phyloP scores from a whole-genome alignment of 1,140 invertebrate species.

The Lethocerus indicus region DNA sequence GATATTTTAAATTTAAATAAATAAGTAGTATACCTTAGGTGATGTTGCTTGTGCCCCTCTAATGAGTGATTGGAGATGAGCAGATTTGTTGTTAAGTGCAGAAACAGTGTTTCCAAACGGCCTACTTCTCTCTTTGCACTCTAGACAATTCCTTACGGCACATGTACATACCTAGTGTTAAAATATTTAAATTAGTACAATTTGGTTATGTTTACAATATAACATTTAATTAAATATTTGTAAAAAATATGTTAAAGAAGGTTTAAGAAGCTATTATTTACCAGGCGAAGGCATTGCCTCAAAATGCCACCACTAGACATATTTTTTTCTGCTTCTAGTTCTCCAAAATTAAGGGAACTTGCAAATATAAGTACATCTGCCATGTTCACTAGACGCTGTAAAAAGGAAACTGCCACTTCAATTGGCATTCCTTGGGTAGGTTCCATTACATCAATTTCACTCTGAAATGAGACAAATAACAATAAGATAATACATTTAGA shows the following conservation, averaged over 20 bases:
- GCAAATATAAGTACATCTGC: constrained; percentile 97
- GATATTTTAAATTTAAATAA: no score
- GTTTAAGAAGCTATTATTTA: constrained; percentile 32
- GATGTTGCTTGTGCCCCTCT: constrained; percentile 70
- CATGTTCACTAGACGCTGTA: constrained; percentile 93
- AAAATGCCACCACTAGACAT: constrained; percentile 99
- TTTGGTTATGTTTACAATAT: not conserved
- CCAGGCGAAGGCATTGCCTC: constrained; percentile 87
- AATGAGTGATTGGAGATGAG: constrained; percentile 69
- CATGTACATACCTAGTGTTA: constrained; percentile 76
- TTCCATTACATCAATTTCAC: constrained; percentile 94
- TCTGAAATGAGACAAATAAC: constrained; percentile 38
- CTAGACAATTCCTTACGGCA: constrained; percentile 93
- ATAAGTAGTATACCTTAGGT: constrained; percentile 61
- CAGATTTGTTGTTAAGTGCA: constrained; percentile 37
- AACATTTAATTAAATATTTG: constrained; percentile 7
- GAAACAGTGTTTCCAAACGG: constrained; percentile 28
- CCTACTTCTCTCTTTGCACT: constrained; percentile 85
- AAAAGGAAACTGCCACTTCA: constrained; percentile 90
- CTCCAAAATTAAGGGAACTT: constrained; percentile 89
- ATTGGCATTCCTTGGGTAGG: constrained; percentile 97
- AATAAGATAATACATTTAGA: not conserved
- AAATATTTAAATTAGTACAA: not conserved
- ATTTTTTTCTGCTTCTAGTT: constrained; percentile 97
- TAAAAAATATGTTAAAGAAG: no score